Evolutionary conservation across 2,888 invertebrate genomes (phyloP), one percentile per base, ranked within the genome.

Genomic region (Leptopilina drosophilae): DNA sequence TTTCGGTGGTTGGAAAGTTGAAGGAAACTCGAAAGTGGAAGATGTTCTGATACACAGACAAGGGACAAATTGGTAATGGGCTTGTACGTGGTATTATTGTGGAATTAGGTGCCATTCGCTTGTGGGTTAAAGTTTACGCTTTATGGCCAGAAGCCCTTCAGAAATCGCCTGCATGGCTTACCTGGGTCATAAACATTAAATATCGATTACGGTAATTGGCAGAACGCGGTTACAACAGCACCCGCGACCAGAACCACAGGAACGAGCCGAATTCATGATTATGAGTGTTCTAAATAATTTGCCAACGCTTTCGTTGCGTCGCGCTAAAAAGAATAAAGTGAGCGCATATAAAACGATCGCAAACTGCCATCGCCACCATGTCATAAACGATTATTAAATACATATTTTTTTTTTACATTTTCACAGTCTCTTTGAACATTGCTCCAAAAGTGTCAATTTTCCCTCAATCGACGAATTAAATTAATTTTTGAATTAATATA

Each of bases 181-280:
- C 81, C 78, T 66, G 77, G 83, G 82, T 83, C 82, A 86, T 86
- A 85, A 86, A 85, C 87, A 85, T 86, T 86, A 86, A 88, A 86
- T 85, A 88, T 88, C 88, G 89, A 89, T 89, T 89, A 88, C 83
- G 83, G 85, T 88, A 89, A 89, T 88, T 88, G 88, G 88, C 84
- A 82, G 80, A 80, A 80, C 78, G 79, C 76, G 78, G 81, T 79
- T 76, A 14, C 78, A 77, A 73, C 76, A 67, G 46, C 66, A 69
- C 8, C 78, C 77, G 78, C 33, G 59, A 78, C 64, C 77, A 78
- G 73, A 33, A 73, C 56, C 78, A 53, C 77, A 77, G 66, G 67
- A 77, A 56, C 75, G 64, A 77, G 69, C 76, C 82, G 80, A 84
- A 87, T 87, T 87, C 88, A 86, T 82, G 87, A 86, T 85, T 87